A percentile compares a stretch with the other conserved stretches of the same genome.
Conservation (phyloP, 2,797 vertebrate species). For the Pipistrellus pipistrellus region DNA sequence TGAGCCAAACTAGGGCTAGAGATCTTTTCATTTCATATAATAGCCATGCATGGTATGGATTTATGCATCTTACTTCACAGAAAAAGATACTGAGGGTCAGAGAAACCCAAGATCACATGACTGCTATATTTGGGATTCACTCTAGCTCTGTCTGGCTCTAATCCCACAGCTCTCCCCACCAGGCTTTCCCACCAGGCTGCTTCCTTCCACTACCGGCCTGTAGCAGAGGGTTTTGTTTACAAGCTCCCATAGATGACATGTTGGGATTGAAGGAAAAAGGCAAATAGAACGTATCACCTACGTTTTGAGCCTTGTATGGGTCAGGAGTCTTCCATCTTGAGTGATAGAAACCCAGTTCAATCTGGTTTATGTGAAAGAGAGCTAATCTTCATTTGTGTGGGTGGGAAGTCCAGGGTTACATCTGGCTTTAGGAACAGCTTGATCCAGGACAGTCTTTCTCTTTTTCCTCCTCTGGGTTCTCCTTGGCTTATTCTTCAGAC, state of each 20-base stretch:
- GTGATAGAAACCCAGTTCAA: background rate
- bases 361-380: background rate
- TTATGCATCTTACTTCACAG: background rate
- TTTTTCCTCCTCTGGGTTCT: background rate
- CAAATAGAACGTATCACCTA: background rate
- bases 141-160: background rate
- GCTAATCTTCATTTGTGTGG: background rate
- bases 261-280: background rate
- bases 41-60: background rate
- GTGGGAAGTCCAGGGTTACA: background rate
- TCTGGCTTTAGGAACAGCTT: background rate
- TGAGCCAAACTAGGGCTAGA: background rate
- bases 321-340: background rate
- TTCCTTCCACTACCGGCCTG: background rate
- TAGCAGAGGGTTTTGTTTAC: background rate
- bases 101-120: background rate
- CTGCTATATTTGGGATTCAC: background rate
- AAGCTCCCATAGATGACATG: background rate
- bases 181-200: background rate
- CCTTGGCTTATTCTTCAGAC: background rate
- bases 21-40: background rate
- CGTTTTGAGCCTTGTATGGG: background rate
- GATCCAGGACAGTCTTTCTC: background rate
- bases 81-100: background rate
- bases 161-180: background rate